These are phyloP conservation scores for Dufourea novaeangliae DNA, from an alignment of 1,140 invertebrate species.

Conservation along the genomic window DNA sequence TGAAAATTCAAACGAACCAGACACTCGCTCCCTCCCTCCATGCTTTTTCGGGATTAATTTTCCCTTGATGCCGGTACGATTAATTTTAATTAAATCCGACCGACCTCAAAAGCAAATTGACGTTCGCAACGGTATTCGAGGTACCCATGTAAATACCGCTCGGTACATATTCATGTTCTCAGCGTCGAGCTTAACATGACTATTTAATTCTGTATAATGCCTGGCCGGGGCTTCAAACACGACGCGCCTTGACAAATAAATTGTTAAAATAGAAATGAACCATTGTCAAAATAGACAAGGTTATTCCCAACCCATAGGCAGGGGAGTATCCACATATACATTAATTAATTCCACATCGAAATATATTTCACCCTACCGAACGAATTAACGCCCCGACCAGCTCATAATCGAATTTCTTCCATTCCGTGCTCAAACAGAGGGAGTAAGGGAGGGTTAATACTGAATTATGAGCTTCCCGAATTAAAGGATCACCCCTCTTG, in stretches of 20 bases:
- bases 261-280: conserved; percentile 39
- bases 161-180: conserved; percentile 48
- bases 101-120: conserved; percentile 44
- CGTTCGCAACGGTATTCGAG: conserved; percentile 19
- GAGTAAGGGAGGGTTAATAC: background rate
- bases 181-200: conserved; percentile 31
- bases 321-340: too few relatives aligned
- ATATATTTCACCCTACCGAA: background rate
- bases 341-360: too few relatives aligned
- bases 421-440: background rate
- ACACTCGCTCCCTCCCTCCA: accelerated
- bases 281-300: conserved; percentile 24
- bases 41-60: conserved; percentile 17
- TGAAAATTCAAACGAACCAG: background rate
- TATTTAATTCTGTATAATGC: conserved; percentile 50
- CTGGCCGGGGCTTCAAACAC: conserved; percentile 26
- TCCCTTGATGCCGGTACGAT: background rate
- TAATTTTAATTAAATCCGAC: conserved; percentile 40
- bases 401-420: conserved; percentile 14
- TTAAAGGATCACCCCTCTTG: background rate
- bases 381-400: background rate
- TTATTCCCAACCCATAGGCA: too few relatives aligned
- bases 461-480: background rate
- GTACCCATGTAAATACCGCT: conserved; percentile 38
- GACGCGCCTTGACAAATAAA: conserved; percentile 32